Evolutionary conservation across 2,113 vertebrate genomes (phyloP).

Genomic region (Glaucidium brasilianum): DNA sequence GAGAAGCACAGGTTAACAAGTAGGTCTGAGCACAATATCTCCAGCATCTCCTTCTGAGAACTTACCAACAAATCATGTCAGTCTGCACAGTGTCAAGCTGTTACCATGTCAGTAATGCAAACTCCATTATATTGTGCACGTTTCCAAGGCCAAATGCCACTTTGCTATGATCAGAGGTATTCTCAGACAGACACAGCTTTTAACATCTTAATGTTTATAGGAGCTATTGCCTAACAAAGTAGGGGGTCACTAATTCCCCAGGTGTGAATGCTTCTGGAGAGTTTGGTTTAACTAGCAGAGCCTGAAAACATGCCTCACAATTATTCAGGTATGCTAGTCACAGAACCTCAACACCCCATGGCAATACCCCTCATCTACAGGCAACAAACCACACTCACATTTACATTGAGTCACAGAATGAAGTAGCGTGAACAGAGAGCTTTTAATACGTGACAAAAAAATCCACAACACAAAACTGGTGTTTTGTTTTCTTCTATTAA

Average conservation of each 20-base stretch:
- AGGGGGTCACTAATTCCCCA: background rate
- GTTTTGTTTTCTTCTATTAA: background rate
- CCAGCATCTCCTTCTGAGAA: background rate
- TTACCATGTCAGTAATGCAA: conserved; percentile 2
- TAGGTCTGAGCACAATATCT: background rate
- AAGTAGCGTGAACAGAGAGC: background rate
- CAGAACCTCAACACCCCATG: background rate
- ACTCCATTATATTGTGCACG: fast-evolving
- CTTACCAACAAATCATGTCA: background rate
- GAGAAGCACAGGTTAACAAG: background rate
- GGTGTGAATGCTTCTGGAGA: background rate
- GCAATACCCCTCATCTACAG: fast-evolving
- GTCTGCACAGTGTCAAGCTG: background rate
- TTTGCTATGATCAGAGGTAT: background rate
- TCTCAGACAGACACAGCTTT: background rate
- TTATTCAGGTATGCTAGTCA: background rate
- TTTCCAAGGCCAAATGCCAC: background rate
- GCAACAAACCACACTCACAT: background rate
- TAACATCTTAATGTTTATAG: background rate
- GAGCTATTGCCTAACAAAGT: background rate
- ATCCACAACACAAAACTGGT: background rate
- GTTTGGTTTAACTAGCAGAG: background rate
- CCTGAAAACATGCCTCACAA: background rate
- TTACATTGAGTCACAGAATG: background rate
- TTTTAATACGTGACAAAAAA: background rate